Percentiles rank a stretch among this genome's conserved stretches.
Evolutionary conservation across 2,797 vertebrate species (phyloP).

Genomic region (Crocodylus rhombifer): DNA sequence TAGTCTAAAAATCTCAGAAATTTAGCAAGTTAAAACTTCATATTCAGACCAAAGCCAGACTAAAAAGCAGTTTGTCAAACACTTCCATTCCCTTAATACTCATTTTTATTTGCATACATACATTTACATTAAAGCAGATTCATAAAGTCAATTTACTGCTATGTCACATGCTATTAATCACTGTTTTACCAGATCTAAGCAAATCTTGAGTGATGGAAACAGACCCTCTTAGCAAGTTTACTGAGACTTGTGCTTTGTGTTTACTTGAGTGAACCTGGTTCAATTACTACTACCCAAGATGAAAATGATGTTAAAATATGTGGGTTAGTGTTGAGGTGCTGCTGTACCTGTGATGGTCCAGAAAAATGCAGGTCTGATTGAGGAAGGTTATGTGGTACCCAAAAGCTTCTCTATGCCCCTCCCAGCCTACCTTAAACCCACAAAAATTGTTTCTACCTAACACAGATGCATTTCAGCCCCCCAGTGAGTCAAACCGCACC

Average conservation of each 20-base stretch:
- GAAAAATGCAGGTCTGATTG: no score
- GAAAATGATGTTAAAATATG: neutral
- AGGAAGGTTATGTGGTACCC: no score
- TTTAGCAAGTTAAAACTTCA: neutral
- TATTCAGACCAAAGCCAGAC: neutral
- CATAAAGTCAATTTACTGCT: neutral
- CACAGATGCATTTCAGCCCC: neutral
- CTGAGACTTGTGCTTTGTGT: neutral
- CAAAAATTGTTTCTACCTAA: no score
- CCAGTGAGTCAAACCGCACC: neutral
- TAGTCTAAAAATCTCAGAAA: neutral
- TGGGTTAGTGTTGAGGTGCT: no score
- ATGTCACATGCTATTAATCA: neutral
- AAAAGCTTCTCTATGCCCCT: no score
- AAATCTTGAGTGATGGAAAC: conserved; percentile 16
- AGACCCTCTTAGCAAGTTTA: conserved; percentile 17
- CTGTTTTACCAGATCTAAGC: neutral
- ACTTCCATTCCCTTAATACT: neutral
- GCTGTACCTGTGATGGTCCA: no score
- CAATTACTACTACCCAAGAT: neutral
- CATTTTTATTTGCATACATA: neutral
- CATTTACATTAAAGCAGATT: neutral
- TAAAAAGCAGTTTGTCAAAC: neutral
- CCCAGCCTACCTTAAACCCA: no score
- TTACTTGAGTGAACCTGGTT: neutral